phyloP scores from a whole-genome alignment of 2,888 invertebrate genomes.

The Drosophila peninsularis region DNA sequence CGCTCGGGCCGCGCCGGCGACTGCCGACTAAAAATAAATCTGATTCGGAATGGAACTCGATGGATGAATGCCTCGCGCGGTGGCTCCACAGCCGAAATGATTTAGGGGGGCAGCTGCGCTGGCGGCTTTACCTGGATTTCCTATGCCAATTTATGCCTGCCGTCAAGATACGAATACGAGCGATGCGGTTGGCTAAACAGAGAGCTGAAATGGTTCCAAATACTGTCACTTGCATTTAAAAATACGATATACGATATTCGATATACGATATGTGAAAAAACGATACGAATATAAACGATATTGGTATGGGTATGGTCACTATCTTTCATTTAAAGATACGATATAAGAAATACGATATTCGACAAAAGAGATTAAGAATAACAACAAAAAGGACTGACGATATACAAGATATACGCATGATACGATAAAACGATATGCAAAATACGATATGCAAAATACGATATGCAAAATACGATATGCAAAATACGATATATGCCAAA shows the following conservation, averaged over 20 bases:
- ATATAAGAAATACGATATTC: neutral
- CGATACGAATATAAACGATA: too few species aligned
- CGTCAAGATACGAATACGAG: neutral
- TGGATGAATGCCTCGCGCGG: conserved; percentile 17
- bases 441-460: neutral
- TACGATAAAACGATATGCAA: neutral
- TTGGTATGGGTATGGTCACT: too few species aligned
- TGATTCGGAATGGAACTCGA: conserved; percentile 9
- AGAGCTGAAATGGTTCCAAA: neutral
- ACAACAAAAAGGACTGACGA: neutral
- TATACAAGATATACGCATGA: neutral
- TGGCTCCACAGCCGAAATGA: conserved; percentile 69
- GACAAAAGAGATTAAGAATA: too few species aligned
- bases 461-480: neutral
- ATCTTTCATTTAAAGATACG: too few species aligned
- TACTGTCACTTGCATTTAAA: too few species aligned
- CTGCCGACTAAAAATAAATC: conserved; percentile 46
- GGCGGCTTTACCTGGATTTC: conserved; percentile 44
- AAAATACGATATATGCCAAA: neutral
- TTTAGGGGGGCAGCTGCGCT: conserved; percentile 74
- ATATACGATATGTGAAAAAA: neutral
- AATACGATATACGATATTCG: neutral
- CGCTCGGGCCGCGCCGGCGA: conserved; percentile 10
- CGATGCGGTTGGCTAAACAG: conserved; percentile 12
- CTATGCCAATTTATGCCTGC: conserved; percentile 46